Evolutionary conservation across 2,888 invertebrate species (phyloP), one percentile per base, ranked within the genome.

Genomic region (Mesoligia furuncula): DNA sequence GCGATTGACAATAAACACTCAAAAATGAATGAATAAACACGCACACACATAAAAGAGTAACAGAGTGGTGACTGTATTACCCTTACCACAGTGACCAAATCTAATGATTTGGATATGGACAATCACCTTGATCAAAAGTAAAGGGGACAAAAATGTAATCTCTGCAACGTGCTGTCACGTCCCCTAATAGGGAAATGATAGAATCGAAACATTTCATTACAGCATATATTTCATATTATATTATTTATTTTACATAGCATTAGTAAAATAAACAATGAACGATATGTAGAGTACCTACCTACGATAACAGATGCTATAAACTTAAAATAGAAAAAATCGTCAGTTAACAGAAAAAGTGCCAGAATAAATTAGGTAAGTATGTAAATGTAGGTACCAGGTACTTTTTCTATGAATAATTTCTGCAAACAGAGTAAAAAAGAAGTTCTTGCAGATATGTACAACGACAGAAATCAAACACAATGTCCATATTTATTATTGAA

Each of bases 401-500:
- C 13, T 13, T 31, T 20, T 39, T 61, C 62, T 27, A 64, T 81
- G 82, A 68, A 59, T 81, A 20, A 77, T 51, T 68, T 45, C 31
- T 59, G 27, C 15, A 59, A 75, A 69, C 9, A 59, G 59, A 42
- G 4, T 36, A 48, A 68, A 65, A 74, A 64, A 15, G 20, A 51
- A 42, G 57, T 27, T 51, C 42, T 59, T 42, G 24, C 45, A 36
- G 5, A 67, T 24, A 31, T 2, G 31, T 31, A 42, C 24, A 42
- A 45, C 24, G 62, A 70, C 59, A 75, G 59, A 65, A 76, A 75
- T 82, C 65, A 79, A 48, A 62, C 64, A 75, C 15, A 66, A 70
- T 70, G 59, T 31, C 65, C 67, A 66, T 85, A 73, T 79, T 81
- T 76, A 85, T 65, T 79, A 85, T 82, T 85, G 64, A 73, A 85